Base-by-base conservation (phyloP, 2,888 invertebrate genomes). In the Drosophila mercatorum region DNA sequence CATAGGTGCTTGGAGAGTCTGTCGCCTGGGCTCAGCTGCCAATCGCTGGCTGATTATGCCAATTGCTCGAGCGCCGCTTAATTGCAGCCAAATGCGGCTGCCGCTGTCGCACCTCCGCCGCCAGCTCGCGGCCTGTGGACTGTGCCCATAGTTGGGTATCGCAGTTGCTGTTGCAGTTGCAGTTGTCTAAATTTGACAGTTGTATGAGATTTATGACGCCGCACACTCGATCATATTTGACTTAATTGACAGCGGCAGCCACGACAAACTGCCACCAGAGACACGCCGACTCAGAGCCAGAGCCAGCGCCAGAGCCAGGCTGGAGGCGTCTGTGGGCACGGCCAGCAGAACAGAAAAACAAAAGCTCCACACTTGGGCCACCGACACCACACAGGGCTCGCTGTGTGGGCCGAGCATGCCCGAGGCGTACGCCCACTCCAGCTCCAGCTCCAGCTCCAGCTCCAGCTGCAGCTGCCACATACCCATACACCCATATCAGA, bases 151-250 rank as follows among this genome's bases (percentile, higher is more conserved):
- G 44, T 49, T 66, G 49, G 55, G 34, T 26, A 59, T 22, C 41
- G 43, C 44, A 36, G 51, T 22, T 56, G 17, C 17, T 43, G 78
- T 66, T 67, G 75, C 66, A 56, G 81, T 59, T 68, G 76, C 68
- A 82, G 85, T 82, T 85, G 82, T 81, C 79, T 62, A 77, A 80
- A 80, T 80, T 73, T 80, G 80, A 83, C 86, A 81, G 83, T 85
- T 76, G 80, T 79, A 66, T 83, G 83, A 86, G 87, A 88, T 83
- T 86, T 86, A 88, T 84, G 84, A 80, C 81, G 84, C 83, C 79
- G 80, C 79, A 76, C 89, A 83, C 83, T 88, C 86, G 88, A 88
- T 83, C 83, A 86, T 83, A 83, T 88, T 83, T 83, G 87, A 88
- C 89, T 83, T 88, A 83, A 84, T 81, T 72, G 88, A 81, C 88